These are phyloP conservation scores for Eonycteris spelaea DNA, from an alignment of 2,113 vertebrate genomes.

Conservation along the genomic window DNA sequence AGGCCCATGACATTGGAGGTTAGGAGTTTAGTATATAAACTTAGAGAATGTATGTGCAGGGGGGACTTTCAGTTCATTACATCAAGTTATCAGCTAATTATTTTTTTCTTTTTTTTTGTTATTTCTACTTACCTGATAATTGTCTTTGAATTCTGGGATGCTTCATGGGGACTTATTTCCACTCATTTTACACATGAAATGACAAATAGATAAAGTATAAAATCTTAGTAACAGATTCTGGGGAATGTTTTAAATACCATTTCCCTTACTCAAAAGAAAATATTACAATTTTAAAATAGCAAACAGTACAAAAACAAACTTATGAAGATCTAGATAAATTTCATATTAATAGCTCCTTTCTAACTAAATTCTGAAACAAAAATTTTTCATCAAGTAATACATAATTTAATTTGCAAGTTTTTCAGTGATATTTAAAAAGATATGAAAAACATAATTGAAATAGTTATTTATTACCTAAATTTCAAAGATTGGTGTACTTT, in stretches of 20 bases:
- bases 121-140: not conserved
- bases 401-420: constrained; percentile 52
- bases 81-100: not conserved
- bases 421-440: constrained; percentile 47
- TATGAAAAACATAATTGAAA: not conserved
- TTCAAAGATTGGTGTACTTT: constrained; percentile 12
- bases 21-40: not conserved
- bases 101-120: not conserved
- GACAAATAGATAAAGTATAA: not conserved
- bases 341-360: not conserved
- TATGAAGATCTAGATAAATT: not conserved
- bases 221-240: not conserved
- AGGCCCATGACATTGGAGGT: not conserved
- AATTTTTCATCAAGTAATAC: constrained; percentile 53
- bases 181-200: not conserved
- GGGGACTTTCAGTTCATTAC: not conserved
- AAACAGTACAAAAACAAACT: not conserved
- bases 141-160: not conserved
- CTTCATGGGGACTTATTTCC: not conserved
- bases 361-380: constrained; percentile 43
- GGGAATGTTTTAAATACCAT: not conserved
- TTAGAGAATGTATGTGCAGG: not conserved
- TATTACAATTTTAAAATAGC: not conserved
- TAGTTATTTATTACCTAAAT: constrained; percentile 23
- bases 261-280: not conserved